These are phyloP conservation scores for Leptinotarsa undecemlineata DNA, from an alignment of 1,140 invertebrate genomes.

Conservation along the genomic window DNA sequence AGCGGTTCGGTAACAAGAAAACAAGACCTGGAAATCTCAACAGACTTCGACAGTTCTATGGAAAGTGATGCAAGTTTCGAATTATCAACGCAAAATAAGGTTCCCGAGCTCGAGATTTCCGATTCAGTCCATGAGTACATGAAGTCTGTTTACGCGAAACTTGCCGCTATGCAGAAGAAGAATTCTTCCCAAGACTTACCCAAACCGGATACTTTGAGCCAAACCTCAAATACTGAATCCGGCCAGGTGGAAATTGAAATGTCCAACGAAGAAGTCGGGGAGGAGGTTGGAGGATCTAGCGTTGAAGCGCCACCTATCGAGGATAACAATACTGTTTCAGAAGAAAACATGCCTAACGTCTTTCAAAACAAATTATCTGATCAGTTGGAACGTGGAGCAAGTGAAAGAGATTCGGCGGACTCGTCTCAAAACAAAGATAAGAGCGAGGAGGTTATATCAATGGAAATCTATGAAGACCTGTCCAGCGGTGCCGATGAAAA, in stretches of 20 bases:
- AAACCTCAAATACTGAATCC: background rate
- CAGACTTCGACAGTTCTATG: constrained; percentile 16
- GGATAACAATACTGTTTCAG: background rate
- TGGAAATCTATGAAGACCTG: constrained; percentile 37
- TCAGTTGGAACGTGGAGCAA: background rate
- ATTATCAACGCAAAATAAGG: background rate
- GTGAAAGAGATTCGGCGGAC: background rate
- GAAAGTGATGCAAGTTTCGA: background rate
- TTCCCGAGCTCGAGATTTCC: background rate
- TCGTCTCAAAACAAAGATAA: background rate
- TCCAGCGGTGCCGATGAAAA: constrained; percentile 29
- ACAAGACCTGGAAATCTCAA: background rate
- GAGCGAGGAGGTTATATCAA: constrained; percentile 16
- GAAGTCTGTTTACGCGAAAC: constrained; percentile 10
- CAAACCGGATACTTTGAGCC: background rate
- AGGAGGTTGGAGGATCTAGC: background rate
- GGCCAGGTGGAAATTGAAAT: background rate
- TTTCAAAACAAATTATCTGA: background rate
- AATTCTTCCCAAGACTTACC: background rate
- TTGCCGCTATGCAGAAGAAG: background rate
- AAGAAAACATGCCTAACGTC: background rate
- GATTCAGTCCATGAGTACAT: constrained; percentile 12
- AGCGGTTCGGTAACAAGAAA: background rate
- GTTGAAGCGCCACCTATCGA: background rate
- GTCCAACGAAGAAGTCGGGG: background rate